A percentile compares a stretch with the other conserved stretches of the same genome.
Conservation (phyloP, 1,140 invertebrate species). For the Mya arenaria region DNA sequence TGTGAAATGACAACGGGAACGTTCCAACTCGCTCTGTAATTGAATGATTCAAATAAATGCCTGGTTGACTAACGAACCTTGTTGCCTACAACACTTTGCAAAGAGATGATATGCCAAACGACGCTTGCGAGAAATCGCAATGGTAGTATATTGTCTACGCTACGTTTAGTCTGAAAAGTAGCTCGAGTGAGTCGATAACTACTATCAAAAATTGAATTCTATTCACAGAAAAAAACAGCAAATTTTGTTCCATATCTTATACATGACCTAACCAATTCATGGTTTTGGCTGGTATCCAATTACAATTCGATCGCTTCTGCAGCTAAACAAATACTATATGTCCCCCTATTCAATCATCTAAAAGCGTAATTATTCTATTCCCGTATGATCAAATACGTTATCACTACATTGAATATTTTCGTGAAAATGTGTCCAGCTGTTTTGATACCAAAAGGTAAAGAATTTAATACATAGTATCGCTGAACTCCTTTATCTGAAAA, state of each 20-base stretch:
- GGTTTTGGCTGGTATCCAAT: slow-evolving; percentile 15
- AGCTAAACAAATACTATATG: slow-evolving; percentile 8
- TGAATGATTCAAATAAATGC: slow-evolving; percentile 17
- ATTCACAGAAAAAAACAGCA: background rate
- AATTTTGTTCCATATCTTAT: slow-evolving; percentile 5
- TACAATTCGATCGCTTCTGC: slow-evolving; percentile 52
- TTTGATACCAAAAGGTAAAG: slow-evolving; percentile 44
- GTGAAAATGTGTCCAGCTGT: slow-evolving; percentile 42
- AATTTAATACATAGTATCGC: no score
- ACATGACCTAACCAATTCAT: slow-evolving; percentile 40
- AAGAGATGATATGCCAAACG: slow-evolving; percentile 37
- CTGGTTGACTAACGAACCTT: slow-evolving; percentile 24
- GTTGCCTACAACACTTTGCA: slow-evolving; percentile 16
- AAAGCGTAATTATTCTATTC: slow-evolving; percentile 37
- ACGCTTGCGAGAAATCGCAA: slow-evolving; percentile 1
- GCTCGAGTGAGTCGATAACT: background rate
- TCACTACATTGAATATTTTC: slow-evolving; percentile 9
- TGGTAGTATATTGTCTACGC: background rate
- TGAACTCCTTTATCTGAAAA: slow-evolving; percentile 27
- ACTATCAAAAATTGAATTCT: background rate
- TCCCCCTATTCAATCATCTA: slow-evolving; percentile 57
- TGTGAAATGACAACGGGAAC: background rate
- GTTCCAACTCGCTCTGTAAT: slow-evolving; percentile 20
- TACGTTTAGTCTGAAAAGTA: background rate
- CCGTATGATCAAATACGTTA: slow-evolving; percentile 41